Evolutionary conservation across 2,888 invertebrate genomes (phyloP).

Genomic region (Drosophila demipolita): DNA sequence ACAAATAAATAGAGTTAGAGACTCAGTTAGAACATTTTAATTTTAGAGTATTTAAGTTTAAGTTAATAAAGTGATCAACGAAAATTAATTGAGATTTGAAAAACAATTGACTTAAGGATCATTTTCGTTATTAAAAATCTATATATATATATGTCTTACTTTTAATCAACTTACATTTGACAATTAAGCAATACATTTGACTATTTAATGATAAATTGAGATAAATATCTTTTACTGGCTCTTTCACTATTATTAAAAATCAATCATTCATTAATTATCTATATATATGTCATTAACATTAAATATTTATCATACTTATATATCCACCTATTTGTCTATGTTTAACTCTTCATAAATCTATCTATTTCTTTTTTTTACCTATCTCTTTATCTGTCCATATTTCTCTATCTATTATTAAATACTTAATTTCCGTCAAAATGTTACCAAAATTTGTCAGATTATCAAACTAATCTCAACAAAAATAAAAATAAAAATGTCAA

Average conservation of each 20-base stretch:
- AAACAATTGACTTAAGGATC: too few species aligned
- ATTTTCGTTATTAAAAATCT: neutral
- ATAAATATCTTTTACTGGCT: neutral
- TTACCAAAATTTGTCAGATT: neutral
- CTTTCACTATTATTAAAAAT: neutral
- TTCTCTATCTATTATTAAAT: neutral
- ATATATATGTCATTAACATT: too few species aligned
- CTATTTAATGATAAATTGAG: neutral
- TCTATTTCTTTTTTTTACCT: neutral
- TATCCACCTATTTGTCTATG: neutral
- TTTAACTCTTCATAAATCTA: too few species aligned
- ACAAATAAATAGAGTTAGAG: neutral
- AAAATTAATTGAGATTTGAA: too few species aligned
- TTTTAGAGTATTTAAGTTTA: neutral
- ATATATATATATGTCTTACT: neutral
- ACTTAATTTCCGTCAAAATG: neutral
- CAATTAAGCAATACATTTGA: too few species aligned
- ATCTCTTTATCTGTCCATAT: neutral
- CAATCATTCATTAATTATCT: neutral
- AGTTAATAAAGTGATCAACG: too few species aligned
- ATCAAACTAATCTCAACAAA: neutral
- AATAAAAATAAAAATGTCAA: neutral
- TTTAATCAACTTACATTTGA: too few species aligned
- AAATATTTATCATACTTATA: too few species aligned
- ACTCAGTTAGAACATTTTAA: neutral